A percentile compares a stretch with the other conserved stretches of the same genome.
Conservation (phyloP, 2,797 vertebrate genomes). For the Philypnodon macrostomus region DNA sequence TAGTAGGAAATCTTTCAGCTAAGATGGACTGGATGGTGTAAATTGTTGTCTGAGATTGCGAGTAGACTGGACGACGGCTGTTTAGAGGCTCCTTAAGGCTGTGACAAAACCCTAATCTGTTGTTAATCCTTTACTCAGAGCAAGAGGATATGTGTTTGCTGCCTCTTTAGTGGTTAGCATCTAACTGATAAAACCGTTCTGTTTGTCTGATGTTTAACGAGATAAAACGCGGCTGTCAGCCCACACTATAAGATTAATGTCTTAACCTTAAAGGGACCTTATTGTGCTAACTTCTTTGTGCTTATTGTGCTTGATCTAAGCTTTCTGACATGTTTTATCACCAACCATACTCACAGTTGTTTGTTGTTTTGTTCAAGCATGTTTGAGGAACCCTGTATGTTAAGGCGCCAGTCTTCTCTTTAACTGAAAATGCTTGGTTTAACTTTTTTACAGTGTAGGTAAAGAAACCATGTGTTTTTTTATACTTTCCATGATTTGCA, state of each 20-base stretch:
- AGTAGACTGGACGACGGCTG: slow-evolving; percentile 37
- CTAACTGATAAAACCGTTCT: slow-evolving; percentile 41
- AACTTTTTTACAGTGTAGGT: too few relatives aligned
- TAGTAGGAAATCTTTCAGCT: slow-evolving; percentile 26
- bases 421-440: too few relatives aligned
- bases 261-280: slow-evolving; percentile 35
- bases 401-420: too few relatives aligned
- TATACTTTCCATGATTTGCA: too few relatives aligned
- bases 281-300: too few relatives aligned
- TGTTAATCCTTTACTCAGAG: slow-evolving; percentile 57
- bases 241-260: slow-evolving; percentile 39
- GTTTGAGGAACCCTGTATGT: too few relatives aligned
- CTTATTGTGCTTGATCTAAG: too few relatives aligned
- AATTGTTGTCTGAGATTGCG: slow-evolving; percentile 17
- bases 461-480: too few relatives aligned
- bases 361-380: too few relatives aligned
- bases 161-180: slow-evolving; percentile 30
- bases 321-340: too few relatives aligned
- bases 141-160: slow-evolving; percentile 39
- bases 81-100: slow-evolving; percentile 43
- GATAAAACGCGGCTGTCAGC: slow-evolving; percentile 39
- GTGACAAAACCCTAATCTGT: slow-evolving; percentile 62
- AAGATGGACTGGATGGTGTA: slow-evolving; percentile 20
- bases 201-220: slow-evolving; percentile 46
- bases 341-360: too few relatives aligned